Percentiles rank a stretch among this genome's conserved stretches.
These are phyloP conservation scores for Hypotaenidia okinawae DNA, from an alignment of 2,797 vertebrate species.

Conservation along the genomic window DNA sequence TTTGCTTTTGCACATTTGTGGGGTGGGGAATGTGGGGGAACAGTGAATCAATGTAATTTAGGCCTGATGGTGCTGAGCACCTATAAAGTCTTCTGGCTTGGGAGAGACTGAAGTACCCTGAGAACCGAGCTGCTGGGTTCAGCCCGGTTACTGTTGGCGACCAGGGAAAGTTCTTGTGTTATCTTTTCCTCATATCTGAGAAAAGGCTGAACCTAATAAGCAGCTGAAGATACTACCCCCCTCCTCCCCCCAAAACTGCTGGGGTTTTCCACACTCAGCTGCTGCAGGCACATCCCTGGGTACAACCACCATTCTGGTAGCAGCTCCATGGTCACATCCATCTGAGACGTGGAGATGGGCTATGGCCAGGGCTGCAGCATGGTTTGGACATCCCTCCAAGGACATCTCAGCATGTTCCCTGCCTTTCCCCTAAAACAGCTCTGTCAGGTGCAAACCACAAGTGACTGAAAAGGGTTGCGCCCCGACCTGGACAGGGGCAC, in stretches of 20 bases:
- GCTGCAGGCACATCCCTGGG: not conserved
- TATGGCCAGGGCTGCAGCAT: accelerated
- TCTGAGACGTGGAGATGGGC: not conserved
- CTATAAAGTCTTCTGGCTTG: not conserved
- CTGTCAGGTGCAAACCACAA: not conserved
- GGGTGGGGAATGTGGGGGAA: not conserved
- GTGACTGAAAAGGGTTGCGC: not conserved
- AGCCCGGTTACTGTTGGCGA: accelerated
- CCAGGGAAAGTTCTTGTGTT: not conserved
- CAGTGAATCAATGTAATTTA: not conserved
- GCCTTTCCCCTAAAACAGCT: not conserved
- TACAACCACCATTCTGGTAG: not conserved
- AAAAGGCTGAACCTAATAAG: not conserved
- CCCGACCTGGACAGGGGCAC: not conserved
- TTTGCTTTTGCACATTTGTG: not conserved
- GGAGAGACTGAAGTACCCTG: not conserved
- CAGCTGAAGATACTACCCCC: not conserved
- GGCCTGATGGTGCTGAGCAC: not conserved
- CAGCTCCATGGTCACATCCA: accelerated
- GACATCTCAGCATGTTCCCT: not conserved
- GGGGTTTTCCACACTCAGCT: not conserved
- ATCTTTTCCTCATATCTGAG: not conserved
- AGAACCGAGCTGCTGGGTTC: not conserved
- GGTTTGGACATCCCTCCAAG: not conserved
- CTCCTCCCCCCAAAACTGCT: not conserved